phyloP scores from a whole-genome alignment of 2,888 invertebrate genomes.

The Abrostola tripartita region DNA sequence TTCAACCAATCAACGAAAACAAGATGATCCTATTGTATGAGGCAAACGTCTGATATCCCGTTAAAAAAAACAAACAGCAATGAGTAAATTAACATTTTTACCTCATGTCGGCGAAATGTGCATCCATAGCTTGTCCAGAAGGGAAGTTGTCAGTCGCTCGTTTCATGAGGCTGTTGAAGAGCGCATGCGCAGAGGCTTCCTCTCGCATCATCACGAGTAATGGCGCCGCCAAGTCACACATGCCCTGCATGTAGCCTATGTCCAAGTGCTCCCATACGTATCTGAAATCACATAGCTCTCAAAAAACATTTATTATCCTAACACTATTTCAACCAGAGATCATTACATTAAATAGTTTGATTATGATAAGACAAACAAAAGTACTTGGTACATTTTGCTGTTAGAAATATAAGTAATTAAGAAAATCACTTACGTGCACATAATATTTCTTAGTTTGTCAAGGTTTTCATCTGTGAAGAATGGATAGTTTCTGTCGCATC shows the following conservation, averaged over 20 bases:
- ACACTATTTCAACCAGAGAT: too few species aligned
- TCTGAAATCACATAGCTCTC: slow-evolving; percentile 75
- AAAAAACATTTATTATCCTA: too few species aligned
- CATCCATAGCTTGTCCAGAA: slow-evolving; percentile 97
- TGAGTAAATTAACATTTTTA: slow-evolving; percentile 52
- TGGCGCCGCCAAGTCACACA: slow-evolving; percentile 98
- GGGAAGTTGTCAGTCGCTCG: slow-evolving; percentile 97
- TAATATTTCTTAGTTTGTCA: slow-evolving; percentile 97
- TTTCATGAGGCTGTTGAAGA: slow-evolving; percentile 97
- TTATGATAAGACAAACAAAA: too few species aligned
- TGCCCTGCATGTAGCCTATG: slow-evolving; percentile 98
- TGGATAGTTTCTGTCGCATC: slow-evolving; percentile 98
- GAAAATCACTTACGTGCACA: slow-evolving; percentile 94
- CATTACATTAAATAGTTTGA: too few species aligned
- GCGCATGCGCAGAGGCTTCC: slow-evolving; percentile 96
- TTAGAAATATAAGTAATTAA: background rate
- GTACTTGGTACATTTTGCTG: too few species aligned
- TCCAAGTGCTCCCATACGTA: slow-evolving; percentile 99
- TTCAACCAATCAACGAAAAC: too few species aligned
- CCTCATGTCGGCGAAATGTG: slow-evolving; percentile 98
- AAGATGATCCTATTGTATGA: too few species aligned
- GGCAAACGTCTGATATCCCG: too few species aligned
- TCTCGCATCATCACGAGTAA: slow-evolving; percentile 97
- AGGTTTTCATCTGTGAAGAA: slow-evolving; percentile 97
- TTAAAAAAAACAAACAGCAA: too few species aligned